Evolutionary conservation across 2,888 invertebrate genomes (phyloP).

Genomic region (Fissipunctia ypsillon): DNA sequence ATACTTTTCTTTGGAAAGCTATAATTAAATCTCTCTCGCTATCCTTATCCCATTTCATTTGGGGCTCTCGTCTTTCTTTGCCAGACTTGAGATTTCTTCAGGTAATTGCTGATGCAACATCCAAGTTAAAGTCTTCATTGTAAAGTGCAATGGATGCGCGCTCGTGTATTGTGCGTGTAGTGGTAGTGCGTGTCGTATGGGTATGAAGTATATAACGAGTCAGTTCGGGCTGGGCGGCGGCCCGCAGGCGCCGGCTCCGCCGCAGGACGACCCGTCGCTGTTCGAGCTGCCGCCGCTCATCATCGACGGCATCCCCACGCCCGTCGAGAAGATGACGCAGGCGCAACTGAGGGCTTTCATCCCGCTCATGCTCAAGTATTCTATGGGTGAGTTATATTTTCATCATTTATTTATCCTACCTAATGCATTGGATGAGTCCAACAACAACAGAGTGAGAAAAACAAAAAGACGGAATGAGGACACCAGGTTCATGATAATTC

Average conservation of each 20-base stretch:
- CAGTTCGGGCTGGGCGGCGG: constrained; percentile 90
- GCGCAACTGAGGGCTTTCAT: constrained; percentile 99
- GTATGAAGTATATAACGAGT: constrained; percentile 54
- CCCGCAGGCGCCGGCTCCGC: constrained; percentile 87
- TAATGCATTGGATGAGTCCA: no score
- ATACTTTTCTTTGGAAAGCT: constrained; percentile 1
- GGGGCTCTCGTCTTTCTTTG: neutral
- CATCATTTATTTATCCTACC: neutral
- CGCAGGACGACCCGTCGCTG: constrained; percentile 96
- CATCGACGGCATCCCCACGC: constrained; percentile 99
- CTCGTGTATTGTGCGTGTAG: constrained; percentile 5
- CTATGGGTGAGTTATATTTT: constrained; percentile 92
- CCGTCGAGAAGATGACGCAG: constrained; percentile 99
- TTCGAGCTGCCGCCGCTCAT: constrained; percentile 99
- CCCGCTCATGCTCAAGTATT: constrained; percentile 99
- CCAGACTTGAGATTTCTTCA: neutral
- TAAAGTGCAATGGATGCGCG: neutral
- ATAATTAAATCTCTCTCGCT: neutral
- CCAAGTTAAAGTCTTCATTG: neutral
- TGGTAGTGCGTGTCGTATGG: constrained; percentile 13
- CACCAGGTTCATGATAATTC: neutral
- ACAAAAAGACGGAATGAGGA: neutral
- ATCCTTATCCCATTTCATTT: neutral
- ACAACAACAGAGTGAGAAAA: neutral
- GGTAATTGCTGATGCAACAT: neutral